Conservation (phyloP, 1,140 invertebrate genomes). For the Oedothorax gibbosus region DNA sequence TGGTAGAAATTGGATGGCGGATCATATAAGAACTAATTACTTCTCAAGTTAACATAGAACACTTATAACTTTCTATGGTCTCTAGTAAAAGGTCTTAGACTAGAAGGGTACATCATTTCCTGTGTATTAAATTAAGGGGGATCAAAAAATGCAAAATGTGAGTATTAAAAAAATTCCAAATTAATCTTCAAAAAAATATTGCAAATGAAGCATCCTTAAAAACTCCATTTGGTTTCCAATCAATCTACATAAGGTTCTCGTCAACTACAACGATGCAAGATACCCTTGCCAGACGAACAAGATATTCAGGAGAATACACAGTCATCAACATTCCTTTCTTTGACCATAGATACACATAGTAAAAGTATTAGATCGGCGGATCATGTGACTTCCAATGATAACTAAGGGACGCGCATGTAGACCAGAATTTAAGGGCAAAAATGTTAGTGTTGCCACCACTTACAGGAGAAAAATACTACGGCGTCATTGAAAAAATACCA, state of each 20-base stretch:
- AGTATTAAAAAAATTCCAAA: constrained; percentile 29
- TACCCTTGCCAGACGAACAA: constrained; percentile 38
- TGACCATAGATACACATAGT: no score
- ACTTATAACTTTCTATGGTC: constrained; percentile 52
- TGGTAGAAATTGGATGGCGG: constrained; percentile 50
- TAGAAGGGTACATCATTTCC: constrained; percentile 43
- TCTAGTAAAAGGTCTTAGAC: constrained; percentile 43
- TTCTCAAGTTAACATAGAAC: constrained; percentile 36
- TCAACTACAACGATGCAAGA: constrained; percentile 51
- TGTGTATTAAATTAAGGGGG: constrained; percentile 10
- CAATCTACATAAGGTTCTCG: constrained; percentile 43
- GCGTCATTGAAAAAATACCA: no score
- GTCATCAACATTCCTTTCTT: constrained; percentile 13
- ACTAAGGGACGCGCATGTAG: no score
- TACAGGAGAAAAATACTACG: no score
- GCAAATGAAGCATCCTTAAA: constrained; percentile 34
- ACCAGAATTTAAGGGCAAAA: no score
- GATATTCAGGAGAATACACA: constrained; percentile 45
- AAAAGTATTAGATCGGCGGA: no score
- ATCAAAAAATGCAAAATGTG: constrained; percentile 11
- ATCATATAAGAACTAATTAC: constrained; percentile 36
- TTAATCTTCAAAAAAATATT: constrained; percentile 30
- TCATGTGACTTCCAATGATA: no score
- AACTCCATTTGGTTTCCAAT: constrained; percentile 31
- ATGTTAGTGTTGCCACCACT: no score